Conservation (phyloP, 2,113 vertebrate genomes). For the Paradisaea rubra region DNA sequence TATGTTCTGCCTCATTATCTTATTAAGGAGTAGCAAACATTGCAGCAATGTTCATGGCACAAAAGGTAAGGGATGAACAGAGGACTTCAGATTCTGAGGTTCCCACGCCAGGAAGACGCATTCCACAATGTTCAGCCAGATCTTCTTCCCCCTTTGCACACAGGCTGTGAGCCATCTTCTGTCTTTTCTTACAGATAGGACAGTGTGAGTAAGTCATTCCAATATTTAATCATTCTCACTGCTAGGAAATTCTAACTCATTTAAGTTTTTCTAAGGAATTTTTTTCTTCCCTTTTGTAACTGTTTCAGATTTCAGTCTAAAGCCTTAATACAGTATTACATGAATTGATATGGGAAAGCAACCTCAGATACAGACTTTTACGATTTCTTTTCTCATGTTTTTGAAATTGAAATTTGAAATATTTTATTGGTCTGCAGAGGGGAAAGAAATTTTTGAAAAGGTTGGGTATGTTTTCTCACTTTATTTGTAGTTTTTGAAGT, state of each 20-base stretch:
- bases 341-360: neutral
- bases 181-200: slow-evolving; percentile 33
- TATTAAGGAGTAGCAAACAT: neutral
- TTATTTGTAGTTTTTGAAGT: neutral
- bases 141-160: neutral
- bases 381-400: neutral
- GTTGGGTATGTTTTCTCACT: neutral
- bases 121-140: slow-evolving; percentile 26
- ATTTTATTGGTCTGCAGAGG: neutral
- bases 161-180: neutral
- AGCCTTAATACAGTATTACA: neutral
- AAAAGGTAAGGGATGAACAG: neutral
- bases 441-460: neutral
- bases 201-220: neutral
- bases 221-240: slow-evolving; percentile 23
- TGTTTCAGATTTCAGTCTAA: neutral
- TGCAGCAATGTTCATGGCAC: neutral
- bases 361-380: neutral
- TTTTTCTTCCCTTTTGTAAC: neutral
- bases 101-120: neutral
- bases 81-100: neutral
- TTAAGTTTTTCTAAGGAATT: slow-evolving; percentile 13
- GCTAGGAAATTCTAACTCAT: slow-evolving; percentile 15
- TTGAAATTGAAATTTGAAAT: neutral
- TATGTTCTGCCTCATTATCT: neutral